Percentiles rank a stretch among this genome's conserved stretches.
These are phyloP conservation scores for Achroia grisella DNA, from an alignment of 1,140 invertebrate species.

Conservation along the genomic window DNA sequence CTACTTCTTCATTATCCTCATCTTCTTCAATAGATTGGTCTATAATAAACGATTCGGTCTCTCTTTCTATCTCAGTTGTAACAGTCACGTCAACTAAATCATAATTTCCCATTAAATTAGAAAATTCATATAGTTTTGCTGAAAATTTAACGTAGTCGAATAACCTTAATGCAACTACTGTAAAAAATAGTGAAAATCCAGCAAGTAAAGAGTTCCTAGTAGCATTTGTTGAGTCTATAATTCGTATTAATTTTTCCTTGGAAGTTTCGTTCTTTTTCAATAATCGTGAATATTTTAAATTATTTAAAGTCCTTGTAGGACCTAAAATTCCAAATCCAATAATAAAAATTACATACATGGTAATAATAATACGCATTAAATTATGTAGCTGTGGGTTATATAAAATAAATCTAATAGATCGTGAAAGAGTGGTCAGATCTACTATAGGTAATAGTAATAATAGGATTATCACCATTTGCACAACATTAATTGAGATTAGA, in stretches of 20 bases:
- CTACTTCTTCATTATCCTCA: not conserved
- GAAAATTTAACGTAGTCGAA: slow-evolving; percentile 41
- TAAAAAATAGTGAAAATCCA: slow-evolving; percentile 36
- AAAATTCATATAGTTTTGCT: slow-evolving; percentile 44
- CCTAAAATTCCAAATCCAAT: slow-evolving; percentile 25
- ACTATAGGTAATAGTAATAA: slow-evolving; percentile 31
- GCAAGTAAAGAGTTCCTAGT: slow-evolving; percentile 41
- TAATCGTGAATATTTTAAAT: slow-evolving; percentile 14
- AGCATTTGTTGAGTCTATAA: slow-evolving; percentile 28
- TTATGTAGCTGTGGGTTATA: not conserved
- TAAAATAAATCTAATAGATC: slow-evolving; percentile 20
- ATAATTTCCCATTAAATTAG: slow-evolving; percentile 41
- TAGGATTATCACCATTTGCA: slow-evolving; percentile 37
- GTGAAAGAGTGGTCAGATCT: slow-evolving; percentile 30
- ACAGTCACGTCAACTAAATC: slow-evolving; percentile 32
- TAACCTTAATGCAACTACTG: slow-evolving; percentile 30
- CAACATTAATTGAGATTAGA: slow-evolving; percentile 19
- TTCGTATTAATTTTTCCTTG: slow-evolving; percentile 26
- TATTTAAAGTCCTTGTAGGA: slow-evolving; percentile 28
- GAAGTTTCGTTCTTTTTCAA: slow-evolving; percentile 8
- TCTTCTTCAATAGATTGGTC: slow-evolving; percentile 19
- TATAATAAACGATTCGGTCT: slow-evolving; percentile 10
- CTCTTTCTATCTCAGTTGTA: slow-evolving; percentile 10
- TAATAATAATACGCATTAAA: not conserved
- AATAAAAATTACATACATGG: slow-evolving; percentile 20